Evolutionary conservation across 2,888 invertebrate genomes (phyloP), one percentile per base, ranked within the genome.

Genomic region (Meteorus colon): DNA sequence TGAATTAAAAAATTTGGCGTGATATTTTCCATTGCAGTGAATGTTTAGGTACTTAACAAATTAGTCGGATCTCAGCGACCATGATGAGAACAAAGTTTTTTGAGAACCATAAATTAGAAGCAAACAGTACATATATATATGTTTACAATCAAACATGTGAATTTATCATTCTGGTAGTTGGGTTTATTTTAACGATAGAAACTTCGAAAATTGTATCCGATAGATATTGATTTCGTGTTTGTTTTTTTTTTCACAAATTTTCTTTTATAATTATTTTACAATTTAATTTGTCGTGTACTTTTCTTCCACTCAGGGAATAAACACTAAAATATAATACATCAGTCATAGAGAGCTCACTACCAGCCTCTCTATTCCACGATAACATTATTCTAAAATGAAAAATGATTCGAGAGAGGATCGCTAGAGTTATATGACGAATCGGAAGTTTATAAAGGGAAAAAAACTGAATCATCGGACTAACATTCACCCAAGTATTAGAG

Each of bases 1-100:
- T 27, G 81, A 82, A 79, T 80, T 81, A 76, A 80, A 81, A 76
- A 79, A 83, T 51, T 76, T 81, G 79, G 85, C 85, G 84, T 86
- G 86, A 87, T 85, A 84, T 75, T 79, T 81, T 76, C 78, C 82
- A 80, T 77, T 82, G 77, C 79, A 80, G 77, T 81, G 83, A 82
- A 80, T 73, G 74, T 81, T 81, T 80, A 82, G 81, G 83, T 87
- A 86, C 85, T 84, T 85, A 85, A 86, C 65, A 65, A 85, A 82
- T 83, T 84, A 83, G 78, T 81, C 82, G 79, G 74, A 80, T 82
- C 77, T 77, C 75, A 74, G 51, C 70, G 76, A 72, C 59, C 71
- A 74, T 76, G 59, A 67, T 62, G 55, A 77, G 70, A 71, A 67
- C 71, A 45, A 71, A 48, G 4, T 48, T 45, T 41, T 3, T 27